Conservation (phyloP, 2,797 vertebrate genomes). For the Coluber constrictor region DNA sequence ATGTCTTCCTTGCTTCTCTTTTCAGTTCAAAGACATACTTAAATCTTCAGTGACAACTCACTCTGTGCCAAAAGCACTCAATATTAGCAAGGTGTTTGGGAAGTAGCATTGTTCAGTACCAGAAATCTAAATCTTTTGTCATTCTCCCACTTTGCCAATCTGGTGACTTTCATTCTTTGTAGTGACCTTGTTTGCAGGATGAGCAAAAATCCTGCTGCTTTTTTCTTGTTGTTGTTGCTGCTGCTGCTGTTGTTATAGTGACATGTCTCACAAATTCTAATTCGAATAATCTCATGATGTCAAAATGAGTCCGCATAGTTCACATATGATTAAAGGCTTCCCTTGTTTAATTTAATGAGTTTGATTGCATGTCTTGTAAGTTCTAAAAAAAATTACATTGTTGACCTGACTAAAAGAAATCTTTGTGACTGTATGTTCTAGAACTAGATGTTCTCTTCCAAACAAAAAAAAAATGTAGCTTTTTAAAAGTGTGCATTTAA, state of each 20-base stretch:
- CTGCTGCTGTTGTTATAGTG: neutral
- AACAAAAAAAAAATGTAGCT: neutral
- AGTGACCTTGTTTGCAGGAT: neutral
- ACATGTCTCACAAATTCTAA: neutral
- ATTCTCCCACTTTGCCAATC: constrained; percentile 15
- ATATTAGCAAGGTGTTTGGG: constrained; percentile 14
- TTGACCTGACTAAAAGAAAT: neutral
- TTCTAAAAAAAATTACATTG: neutral
- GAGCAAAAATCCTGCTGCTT: neutral
- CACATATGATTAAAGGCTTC: neutral
- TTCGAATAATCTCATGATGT: neutral
- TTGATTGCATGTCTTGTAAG: neutral
- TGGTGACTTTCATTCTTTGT: constrained; percentile 8
- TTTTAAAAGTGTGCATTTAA: neutral
- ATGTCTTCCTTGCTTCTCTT: constrained; percentile 19
- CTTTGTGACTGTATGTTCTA: neutral
- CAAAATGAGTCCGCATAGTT: neutral
- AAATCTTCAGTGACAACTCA: constrained; percentile 30
- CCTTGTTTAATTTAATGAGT: neutral
- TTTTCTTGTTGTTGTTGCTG: neutral
- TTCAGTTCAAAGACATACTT: constrained; percentile 16
- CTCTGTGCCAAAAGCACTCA: constrained; percentile 20
- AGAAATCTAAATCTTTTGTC: constrained; percentile 13
- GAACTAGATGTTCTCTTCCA: neutral
- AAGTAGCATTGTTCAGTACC: constrained; percentile 7